Percentiles rank a stretch among this genome's conserved stretches.
phyloP scores from a whole-genome alignment of 2,888 invertebrate species.

The Ochropleura leucogaster region DNA sequence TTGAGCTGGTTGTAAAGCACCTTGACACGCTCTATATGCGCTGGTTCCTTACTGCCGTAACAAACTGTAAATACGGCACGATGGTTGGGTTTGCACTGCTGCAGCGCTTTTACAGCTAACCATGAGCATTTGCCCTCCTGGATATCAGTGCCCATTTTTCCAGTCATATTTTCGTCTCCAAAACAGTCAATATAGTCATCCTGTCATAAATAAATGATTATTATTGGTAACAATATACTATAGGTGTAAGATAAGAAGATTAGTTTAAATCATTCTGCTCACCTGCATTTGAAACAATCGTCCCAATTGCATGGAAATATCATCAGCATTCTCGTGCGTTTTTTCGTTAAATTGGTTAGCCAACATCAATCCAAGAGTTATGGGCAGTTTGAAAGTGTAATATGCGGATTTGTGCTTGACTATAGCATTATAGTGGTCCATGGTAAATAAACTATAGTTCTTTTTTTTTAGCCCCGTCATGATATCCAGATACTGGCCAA shows the following conservation, averaged over 20 bases:
- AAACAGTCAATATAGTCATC: slow-evolving; percentile 97
- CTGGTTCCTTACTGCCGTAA: slow-evolving; percentile 93
- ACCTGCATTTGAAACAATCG: slow-evolving; percentile 98
- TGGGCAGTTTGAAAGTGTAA: slow-evolving; percentile 97
- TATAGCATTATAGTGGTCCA: slow-evolving; percentile 95
- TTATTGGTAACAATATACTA: neutral
- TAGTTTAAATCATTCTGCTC: slow-evolving; percentile 41
- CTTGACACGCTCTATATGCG: slow-evolving; percentile 89
- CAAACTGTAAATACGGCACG: slow-evolving; percentile 91
- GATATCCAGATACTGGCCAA: slow-evolving; percentile 95
- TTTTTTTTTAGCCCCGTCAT: slow-evolving; percentile 84
- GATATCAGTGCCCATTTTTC: slow-evolving; percentile 97
- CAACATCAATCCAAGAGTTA: slow-evolving; percentile 95
- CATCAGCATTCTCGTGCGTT: slow-evolving; percentile 93
- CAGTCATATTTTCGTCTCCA: slow-evolving; percentile 94
- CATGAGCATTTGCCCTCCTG: slow-evolving; percentile 98
- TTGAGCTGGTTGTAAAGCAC: slow-evolving; percentile 91
- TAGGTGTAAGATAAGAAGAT: no score
- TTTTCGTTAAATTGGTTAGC: slow-evolving; percentile 93
- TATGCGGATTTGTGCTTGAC: slow-evolving; percentile 96
- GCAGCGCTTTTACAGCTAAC: slow-evolving; percentile 95
- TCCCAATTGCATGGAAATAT: slow-evolving; percentile 96
- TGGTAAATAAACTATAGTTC: slow-evolving; percentile 91
- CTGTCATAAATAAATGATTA: slow-evolving; percentile 74
- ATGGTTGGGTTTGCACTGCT: slow-evolving; percentile 92